Evolutionary conservation across 2,888 invertebrate species (phyloP).

Genomic region (Protodeltote pygarga): DNA sequence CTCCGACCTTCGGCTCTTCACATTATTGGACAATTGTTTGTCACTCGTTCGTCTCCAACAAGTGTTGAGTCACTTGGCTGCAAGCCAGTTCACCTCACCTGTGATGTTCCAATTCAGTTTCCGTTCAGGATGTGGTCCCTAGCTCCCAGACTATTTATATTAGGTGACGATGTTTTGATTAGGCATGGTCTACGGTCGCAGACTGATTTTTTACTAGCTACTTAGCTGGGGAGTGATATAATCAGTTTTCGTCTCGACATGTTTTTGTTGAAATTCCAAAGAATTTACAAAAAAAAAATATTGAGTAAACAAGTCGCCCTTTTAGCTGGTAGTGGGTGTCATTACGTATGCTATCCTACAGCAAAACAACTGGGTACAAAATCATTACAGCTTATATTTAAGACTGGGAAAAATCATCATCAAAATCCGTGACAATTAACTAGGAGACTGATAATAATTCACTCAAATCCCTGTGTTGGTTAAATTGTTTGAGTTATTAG

Average conservation of each 20-base stretch:
- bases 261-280: neutral
- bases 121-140: constrained; percentile 75
- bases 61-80: constrained; percentile 68
- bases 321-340: no score
- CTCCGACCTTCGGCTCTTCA: constrained; percentile 47
- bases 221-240: constrained; percentile 25
- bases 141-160: constrained; percentile 72
- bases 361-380: no score
- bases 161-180: constrained; percentile 60
- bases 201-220: constrained; percentile 40
- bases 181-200: constrained; percentile 56
- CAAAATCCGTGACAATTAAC: no score
- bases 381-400: no score
- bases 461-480: no score
- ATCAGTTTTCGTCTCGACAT: constrained; percentile 10
- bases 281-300: neutral
- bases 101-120: constrained; percentile 68
- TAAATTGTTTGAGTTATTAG: no score
- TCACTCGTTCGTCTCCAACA: constrained; percentile 46
- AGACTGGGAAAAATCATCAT: no score
- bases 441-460: no score
- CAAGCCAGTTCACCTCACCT: constrained; percentile 76
- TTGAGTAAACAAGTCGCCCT: neutral
- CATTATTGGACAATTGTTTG: constrained; percentile 53
- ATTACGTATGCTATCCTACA: no score